A percentile compares a stretch with the other conserved stretches of the same genome.
phyloP scores from a whole-genome alignment of 2,797 vertebrate genomes.

The Leucoraja ocellata region DNA sequence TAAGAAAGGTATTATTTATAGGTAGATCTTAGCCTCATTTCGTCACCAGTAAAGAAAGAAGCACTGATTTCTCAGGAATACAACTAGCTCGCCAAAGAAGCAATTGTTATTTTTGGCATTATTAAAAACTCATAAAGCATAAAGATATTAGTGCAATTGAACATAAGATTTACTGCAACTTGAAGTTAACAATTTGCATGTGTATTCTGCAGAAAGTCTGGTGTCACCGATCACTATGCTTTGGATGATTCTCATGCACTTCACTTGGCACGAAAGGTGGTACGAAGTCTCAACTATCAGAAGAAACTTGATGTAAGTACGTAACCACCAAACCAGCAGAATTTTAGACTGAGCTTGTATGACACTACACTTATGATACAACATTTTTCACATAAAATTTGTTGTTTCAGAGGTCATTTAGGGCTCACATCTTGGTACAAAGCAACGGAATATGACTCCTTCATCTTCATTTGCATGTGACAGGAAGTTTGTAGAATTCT shows the following conservation, averaged over 20 bases:
- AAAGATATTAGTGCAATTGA: neutral
- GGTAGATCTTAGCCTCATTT: slow-evolving; percentile 35
- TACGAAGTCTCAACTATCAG: slow-evolving; percentile 83
- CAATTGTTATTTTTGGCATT: neutral
- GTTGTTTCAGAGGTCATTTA: neutral
- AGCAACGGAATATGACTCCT: neutral
- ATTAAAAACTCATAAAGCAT: neutral
- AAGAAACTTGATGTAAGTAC: slow-evolving; percentile 84
- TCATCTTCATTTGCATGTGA: neutral
- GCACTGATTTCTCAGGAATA: neutral
- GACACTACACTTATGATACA: neutral
- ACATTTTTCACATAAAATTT: neutral
- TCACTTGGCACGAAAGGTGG: slow-evolving; percentile 80
- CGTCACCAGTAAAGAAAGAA: slow-evolving; percentile 14
- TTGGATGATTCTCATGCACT: slow-evolving; percentile 87
- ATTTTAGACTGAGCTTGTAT: neutral
- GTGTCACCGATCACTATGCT: slow-evolving; percentile 90
- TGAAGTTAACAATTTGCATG: slow-evolving; percentile 24
- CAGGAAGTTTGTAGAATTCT: neutral
- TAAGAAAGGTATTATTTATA: neutral
- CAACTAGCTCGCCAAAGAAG: neutral
- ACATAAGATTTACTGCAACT: neutral
- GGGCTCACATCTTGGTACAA: neutral
- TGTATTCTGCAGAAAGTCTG: slow-evolving; percentile 74
- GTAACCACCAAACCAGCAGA: neutral